These are phyloP conservation scores for Cylloceria caligata DNA, from an alignment of 2,888 invertebrate species.

Conservation along the genomic window DNA sequence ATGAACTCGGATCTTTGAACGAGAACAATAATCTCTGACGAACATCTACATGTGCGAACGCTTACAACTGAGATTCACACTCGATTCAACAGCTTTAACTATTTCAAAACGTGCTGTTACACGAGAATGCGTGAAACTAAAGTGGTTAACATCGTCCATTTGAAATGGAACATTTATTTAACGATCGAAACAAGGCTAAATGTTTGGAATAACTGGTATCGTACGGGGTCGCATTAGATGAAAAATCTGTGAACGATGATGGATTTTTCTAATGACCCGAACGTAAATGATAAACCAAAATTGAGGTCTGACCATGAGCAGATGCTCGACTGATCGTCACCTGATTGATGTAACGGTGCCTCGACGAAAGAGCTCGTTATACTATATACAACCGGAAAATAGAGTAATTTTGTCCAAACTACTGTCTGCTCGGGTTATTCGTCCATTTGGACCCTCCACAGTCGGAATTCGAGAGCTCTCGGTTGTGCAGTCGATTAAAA, in stretches of 20 bases:
- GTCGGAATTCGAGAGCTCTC: slow-evolving; percentile 20
- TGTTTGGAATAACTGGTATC: not conserved
- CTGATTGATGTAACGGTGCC: slow-evolving; percentile 59
- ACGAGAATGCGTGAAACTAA: not conserved
- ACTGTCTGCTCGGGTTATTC: slow-evolving; percentile 5
- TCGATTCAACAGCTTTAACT: not conserved
- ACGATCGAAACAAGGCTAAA: not conserved
- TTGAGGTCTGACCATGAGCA: slow-evolving; percentile 13
- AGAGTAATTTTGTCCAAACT: slow-evolving; percentile 33
- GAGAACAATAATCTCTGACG: not conserved
- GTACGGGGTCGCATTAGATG: not conserved
- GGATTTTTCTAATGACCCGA: slow-evolving; percentile 23
- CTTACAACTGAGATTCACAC: not conserved
- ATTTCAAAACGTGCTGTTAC: not conserved
- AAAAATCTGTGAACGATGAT: not conserved
- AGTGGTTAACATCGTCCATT: not conserved
- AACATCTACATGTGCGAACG: slow-evolving; percentile 3
- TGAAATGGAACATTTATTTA: not conserved
- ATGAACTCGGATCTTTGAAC: not conserved
- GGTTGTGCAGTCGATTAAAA: slow-evolving; percentile 55
- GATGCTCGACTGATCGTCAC: slow-evolving; percentile 50
- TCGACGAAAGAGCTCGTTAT: slow-evolving; percentile 36
- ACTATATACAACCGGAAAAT: slow-evolving; percentile 53
- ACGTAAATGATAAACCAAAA: slow-evolving; percentile 8
- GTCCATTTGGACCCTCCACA: slow-evolving; percentile 31